phyloP scores from a whole-genome alignment of 1,140 invertebrate species.

The Musca domestica region DNA sequence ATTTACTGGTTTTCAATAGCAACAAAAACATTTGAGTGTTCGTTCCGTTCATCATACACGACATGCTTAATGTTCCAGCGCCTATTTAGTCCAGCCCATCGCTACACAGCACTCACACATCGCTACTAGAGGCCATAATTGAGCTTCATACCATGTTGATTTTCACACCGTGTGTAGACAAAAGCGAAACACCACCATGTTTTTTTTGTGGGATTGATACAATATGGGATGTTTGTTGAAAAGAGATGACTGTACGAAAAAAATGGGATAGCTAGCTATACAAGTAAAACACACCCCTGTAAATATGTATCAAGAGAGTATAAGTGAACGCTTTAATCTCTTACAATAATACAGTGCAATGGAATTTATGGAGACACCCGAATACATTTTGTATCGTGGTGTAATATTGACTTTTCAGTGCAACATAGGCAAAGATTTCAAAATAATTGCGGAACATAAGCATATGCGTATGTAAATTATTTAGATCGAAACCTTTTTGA shows the following conservation, averaged over 20 bases:
- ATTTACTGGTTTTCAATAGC: constrained; percentile 24
- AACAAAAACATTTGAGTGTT: background rate
- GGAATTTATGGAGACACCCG: too few relatives aligned
- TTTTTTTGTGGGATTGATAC: too few relatives aligned
- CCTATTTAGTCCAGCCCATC: constrained; percentile 13
- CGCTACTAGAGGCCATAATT: background rate
- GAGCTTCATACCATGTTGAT: constrained; percentile 3
- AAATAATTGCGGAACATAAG: too few relatives aligned
- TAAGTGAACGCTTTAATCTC: background rate
- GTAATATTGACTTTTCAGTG: too few relatives aligned
- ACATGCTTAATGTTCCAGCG: background rate
- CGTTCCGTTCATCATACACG: background rate
- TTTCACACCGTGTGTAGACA: background rate
- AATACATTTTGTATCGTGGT: too few relatives aligned
- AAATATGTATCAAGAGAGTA: too few relatives aligned
- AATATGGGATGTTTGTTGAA: background rate
- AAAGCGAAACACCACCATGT: constrained; percentile 15
- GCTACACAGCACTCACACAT: background rate
- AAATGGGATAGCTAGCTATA: background rate
- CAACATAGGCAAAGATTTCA: too few relatives aligned
- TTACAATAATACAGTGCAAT: constrained; percentile 13
- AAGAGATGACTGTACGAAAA: background rate
- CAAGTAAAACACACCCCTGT: constrained; percentile 9
- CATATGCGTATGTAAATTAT: too few relatives aligned
- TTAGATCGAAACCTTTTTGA: too few relatives aligned